A percentile compares a stretch with the other conserved stretches of the same genome.
Evolutionary conservation across 2,888 invertebrate species (phyloP).

Genomic region (Drosophila tanythrix): DNA sequence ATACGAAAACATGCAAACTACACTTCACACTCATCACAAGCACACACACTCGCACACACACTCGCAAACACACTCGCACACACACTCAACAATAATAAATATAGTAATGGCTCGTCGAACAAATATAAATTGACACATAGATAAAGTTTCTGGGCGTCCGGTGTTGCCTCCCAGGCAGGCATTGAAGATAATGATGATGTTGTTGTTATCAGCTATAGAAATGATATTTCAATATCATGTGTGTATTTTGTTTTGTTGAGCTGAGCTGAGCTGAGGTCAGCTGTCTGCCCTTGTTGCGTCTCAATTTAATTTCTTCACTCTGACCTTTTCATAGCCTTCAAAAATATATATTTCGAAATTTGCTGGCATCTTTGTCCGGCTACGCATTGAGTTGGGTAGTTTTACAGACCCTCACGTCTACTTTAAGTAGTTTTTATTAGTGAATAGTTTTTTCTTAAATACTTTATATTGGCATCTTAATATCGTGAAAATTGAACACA

Average conservation of each 20-base stretch:
- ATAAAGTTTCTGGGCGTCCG: constrained; percentile 74
- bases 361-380: constrained; percentile 16
- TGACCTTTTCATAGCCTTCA: constrained; percentile 43
- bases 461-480: background rate
- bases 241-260: constrained; percentile 6
- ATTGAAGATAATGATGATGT: constrained; percentile 18
- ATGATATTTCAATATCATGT: constrained; percentile 46
- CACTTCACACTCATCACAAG: constrained; percentile 55
- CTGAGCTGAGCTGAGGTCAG: constrained; percentile 38
- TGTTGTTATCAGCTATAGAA: constrained; percentile 46
- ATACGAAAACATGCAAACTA: constrained; percentile 73
- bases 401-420: background rate
- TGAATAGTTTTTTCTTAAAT: background rate
- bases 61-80: constrained; percentile 1
- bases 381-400: constrained; percentile 17
- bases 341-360: constrained; percentile 6
- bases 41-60: constrained; percentile 26
- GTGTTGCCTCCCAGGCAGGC: constrained; percentile 33
- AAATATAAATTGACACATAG: constrained; percentile 77
- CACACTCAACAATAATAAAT: constrained; percentile 65
- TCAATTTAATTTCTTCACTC: constrained; percentile 34
- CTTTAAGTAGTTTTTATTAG: constrained; percentile 1
- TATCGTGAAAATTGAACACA: background rate
- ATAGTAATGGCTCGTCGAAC: constrained; percentile 73
- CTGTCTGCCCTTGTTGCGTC: constrained; percentile 28